Evolutionary conservation across 2,888 invertebrate species (phyloP), one percentile per base, ranked within the genome.

Genomic region (Orthosia cruda): DNA sequence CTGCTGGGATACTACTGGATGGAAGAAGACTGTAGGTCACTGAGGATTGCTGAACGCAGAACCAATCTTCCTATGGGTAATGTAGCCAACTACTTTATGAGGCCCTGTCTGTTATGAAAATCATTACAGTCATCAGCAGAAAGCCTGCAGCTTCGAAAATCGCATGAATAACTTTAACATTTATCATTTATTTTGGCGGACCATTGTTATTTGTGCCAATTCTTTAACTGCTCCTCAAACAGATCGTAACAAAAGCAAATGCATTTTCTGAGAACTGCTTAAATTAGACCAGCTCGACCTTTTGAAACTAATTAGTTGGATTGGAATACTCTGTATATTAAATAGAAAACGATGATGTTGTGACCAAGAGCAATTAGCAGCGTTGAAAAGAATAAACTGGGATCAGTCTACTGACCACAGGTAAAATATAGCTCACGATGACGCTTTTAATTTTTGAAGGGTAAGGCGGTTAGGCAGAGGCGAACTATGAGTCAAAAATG

Each of bases 231-330:
- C 59, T 63, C 16, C 20, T 50, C 52, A 45, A 66, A 62, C 23
- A 63, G 52, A 54, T 47, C 47, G 62, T 32, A 70, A 72, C 64
- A 79, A 83, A 74, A 71, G 61, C 63, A 69, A 69, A 61, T 47
- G 13, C 47, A 45, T 47, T 66, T 81, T 81, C 83, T 83, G 16
- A 57, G 74, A 83, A 81, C 20, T 47, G 62, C 65, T 62, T 71
- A 59, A 68, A 68, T 74, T 71, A 81, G 62, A 79, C 54, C 16
- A 47, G 50, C 58, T 70, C 26, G 73, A 63, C 50, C 12, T 59
- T 55, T 59, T 57, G 49, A 26, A 45, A 69, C 20, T 20, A n/a
- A 55, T 65, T 26, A 26, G 45, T 16, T n/a, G 55, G 15, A 32
- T 16, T n/a, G 50, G 15, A 32, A 23, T n/a, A 50, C 15, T 16